Conservation (phyloP, 2,113 vertebrate genomes). For the Sceloporus tristichus region DNA sequence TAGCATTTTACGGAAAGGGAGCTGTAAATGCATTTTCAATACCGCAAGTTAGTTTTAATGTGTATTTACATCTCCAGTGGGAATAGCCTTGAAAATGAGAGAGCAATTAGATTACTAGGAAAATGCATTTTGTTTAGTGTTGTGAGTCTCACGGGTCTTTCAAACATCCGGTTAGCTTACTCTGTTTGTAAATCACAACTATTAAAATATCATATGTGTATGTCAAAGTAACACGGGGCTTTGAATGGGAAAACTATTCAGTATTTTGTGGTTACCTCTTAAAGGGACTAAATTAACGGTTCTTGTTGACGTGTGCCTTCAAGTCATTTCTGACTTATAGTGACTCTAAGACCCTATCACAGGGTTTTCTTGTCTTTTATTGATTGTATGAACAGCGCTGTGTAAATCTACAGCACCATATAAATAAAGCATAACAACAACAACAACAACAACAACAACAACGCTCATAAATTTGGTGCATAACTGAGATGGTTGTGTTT, state of each 20-base stretch:
- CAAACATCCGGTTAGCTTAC: conserved; percentile 72
- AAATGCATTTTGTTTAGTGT: conserved; percentile 59
- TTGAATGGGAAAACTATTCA: conserved; percentile 29
- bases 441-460: no score
- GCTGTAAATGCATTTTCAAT: conserved; percentile 71
- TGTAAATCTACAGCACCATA: no score
- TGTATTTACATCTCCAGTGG: conserved; percentile 67
- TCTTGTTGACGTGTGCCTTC: not conserved
- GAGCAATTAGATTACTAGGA: conserved; percentile 69
- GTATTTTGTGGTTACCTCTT: conserved; percentile 14
- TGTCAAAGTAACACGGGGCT: conserved; percentile 35
- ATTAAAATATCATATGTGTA: conserved; percentile 60
- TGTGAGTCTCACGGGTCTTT: conserved; percentile 58
- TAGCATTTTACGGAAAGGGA: conserved; percentile 61
- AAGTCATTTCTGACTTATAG: no score
- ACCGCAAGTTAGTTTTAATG: conserved; percentile 63
- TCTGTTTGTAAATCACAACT: conserved; percentile 71
- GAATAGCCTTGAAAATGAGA: conserved; percentile 70
- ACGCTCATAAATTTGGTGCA: no score
- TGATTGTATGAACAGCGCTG: no score
- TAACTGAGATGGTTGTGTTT: no score
- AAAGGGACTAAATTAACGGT: conserved; percentile 12
- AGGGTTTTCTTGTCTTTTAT: no score
- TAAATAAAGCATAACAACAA: no score
- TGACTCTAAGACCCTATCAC: no score